Evolutionary conservation across 2,888 invertebrate species (phyloP), one percentile per base, ranked within the genome.

Genomic region (Nemotelus nigrinus): DNA sequence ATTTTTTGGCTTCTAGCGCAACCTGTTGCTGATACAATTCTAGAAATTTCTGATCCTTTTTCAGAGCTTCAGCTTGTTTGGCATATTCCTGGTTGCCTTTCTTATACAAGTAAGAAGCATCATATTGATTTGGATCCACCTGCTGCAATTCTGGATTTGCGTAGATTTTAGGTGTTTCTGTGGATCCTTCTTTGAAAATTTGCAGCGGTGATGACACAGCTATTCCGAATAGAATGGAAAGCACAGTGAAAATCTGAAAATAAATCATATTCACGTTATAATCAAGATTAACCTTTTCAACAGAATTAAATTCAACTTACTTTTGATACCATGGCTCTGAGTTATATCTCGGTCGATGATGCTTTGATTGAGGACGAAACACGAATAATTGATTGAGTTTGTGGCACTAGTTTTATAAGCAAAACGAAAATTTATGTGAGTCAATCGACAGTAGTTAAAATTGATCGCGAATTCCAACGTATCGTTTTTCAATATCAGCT

Each of bases 171-270:
- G 65, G 65, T 10, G 65, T 8, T n/a, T 65, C 45, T 10, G 65
- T 65, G 25, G 65, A 65, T 65, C 65, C 65, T 65, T 65, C 47
- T 8, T 45, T 47, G 47, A 65, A 65, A 3, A 65, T 65, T 65
- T 65, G 65, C 10, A 65, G 45, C 41, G 44, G 10, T 4, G 45
- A 1, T 60, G 41, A 10, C 25, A 4, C 41, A 39, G 25, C 25
- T 7, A 41, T n/a, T 44, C 44, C 47, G 5, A 65, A 44, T 44
- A 65, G n/a, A 2, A 43, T 7, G 3, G 3, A 3, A 2, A 60
- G 3, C 3, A 60, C 3, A 7, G 41, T 2, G 4, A 60, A 60
- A 60, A 7, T 41, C 60, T 60, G 41, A 39, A 60, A 50, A 50
- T 50, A 60, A 5, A 7, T 6, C 25, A 25, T 60, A 41, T 25